phyloP scores from a whole-genome alignment of 2,113 vertebrate genomes.

The Marcusenius ussheri region DNA sequence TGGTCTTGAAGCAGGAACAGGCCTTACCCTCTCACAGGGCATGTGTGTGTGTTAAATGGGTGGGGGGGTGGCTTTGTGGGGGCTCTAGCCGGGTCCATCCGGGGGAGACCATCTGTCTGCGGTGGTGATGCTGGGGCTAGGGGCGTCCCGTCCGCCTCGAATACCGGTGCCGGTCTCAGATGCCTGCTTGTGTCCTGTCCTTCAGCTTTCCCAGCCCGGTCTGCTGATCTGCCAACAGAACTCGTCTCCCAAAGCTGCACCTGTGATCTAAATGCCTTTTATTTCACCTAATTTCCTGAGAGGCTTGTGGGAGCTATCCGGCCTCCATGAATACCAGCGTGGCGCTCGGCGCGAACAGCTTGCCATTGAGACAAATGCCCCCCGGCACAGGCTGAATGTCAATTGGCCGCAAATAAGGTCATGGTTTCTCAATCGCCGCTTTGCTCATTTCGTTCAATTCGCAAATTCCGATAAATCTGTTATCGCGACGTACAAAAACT shows the following conservation, averaged over 20 bases:
- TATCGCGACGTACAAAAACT: background rate
- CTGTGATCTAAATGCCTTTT: slow-evolving; percentile 17
- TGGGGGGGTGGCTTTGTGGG: slow-evolving; percentile 64
- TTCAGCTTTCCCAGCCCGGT: background rate
- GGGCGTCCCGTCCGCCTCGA: slow-evolving; percentile 46
- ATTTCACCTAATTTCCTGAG: slow-evolving; percentile 15
- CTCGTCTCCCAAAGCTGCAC: background rate
- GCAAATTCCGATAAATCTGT: background rate
- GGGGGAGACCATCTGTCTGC: slow-evolving; percentile 53
- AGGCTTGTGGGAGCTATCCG: background rate
- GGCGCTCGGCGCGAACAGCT: background rate
- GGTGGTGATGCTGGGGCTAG: slow-evolving; percentile 41
- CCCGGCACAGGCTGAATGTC: background rate
- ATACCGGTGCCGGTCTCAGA: background rate
- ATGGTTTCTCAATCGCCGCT: background rate
- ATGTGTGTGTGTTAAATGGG: slow-evolving; percentile 19
- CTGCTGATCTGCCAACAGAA: background rate
- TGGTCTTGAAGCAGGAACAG: slow-evolving; percentile 50
- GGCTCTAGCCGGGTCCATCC: slow-evolving; percentile 54
- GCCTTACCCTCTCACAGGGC: slow-evolving; percentile 44
- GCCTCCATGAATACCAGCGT: background rate
- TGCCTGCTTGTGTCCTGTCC: slow-evolving; percentile 2
- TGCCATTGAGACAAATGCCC: slow-evolving; percentile 4
- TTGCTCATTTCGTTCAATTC: background rate
- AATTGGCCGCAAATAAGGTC: slow-evolving; percentile 2